Percentiles rank a stretch among this genome's conserved stretches.
Conservation (phyloP, 2,113 vertebrate genomes). For the Rhipidura dahli region DNA sequence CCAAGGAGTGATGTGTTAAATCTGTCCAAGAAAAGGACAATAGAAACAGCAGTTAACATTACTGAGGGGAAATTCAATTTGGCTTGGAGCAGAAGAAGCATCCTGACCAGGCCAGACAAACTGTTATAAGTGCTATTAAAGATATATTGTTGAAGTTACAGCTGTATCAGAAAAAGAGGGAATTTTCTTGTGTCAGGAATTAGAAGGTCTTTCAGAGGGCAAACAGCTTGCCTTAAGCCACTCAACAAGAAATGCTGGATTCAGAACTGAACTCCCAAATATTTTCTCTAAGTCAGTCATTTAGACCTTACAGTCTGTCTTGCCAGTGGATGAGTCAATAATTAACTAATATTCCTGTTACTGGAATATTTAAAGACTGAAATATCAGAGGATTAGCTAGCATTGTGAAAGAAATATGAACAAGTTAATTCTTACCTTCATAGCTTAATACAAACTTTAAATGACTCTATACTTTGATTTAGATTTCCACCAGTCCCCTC, state of each 20-base stretch:
- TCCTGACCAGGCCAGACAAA: neutral
- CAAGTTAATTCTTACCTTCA: neutral
- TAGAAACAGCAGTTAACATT: neutral
- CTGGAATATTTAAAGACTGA: neutral
- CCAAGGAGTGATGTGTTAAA: neutral
- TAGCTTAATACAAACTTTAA: neutral
- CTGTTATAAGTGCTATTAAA: slow-evolving; percentile 6
- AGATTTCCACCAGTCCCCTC: fast-evolving
- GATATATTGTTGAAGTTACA: neutral
- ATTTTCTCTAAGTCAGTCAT: neutral
- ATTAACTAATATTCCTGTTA: neutral
- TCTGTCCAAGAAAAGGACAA: slow-evolving; percentile 1
- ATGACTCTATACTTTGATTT: neutral
- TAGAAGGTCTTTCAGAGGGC: neutral
- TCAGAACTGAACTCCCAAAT: neutral
- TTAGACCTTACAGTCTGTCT: neutral
- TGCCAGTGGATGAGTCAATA: neutral
- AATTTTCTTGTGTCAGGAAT: slow-evolving; percentile 10
- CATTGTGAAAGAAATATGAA: neutral
- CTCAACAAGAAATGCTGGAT: neutral
- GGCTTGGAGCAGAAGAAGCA: neutral
- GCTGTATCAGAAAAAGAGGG: neutral
- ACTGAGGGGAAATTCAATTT: slow-evolving; percentile 23
- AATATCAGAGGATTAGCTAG: neutral
- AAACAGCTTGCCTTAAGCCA: neutral